Conservation (phyloP, 2,888 invertebrate species). For the Tanypteryx hageni region DNA sequence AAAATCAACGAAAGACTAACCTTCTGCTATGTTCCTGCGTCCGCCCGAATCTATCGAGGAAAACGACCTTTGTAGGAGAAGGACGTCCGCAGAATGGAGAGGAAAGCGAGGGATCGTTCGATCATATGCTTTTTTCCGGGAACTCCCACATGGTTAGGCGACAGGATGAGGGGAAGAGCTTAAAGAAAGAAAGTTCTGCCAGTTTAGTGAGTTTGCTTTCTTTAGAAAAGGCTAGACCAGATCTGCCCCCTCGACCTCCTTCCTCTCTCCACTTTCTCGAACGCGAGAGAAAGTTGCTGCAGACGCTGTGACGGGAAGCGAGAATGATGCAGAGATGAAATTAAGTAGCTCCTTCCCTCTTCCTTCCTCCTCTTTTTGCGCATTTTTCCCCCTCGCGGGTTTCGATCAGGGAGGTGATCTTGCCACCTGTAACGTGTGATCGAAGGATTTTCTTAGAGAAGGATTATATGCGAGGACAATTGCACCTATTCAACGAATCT, state of each 20-base stretch:
- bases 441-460: no score
- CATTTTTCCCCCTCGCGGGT: background rate
- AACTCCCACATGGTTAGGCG: constrained; percentile 14
- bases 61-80: background rate
- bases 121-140: constrained; percentile 42
- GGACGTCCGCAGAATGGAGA: constrained; percentile 52
- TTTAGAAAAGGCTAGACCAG: constrained; percentile 17
- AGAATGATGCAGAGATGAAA: constrained; percentile 19
- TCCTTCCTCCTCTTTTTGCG: background rate
- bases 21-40: background rate
- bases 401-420: background rate
- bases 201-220: background rate
- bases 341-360: background rate
- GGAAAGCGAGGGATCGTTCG: background rate
- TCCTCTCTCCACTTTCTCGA: constrained; percentile 41
- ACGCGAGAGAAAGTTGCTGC: constrained; percentile 33
- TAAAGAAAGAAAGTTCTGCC: constrained; percentile 52
- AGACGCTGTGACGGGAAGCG: constrained; percentile 28
- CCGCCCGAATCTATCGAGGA: background rate
- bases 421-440: background rate
- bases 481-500: no score
- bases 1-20: background rate
- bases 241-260: background rate
- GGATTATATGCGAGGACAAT: no score
- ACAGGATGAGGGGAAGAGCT: constrained; percentile 19